phyloP scores from a whole-genome alignment of 2,888 invertebrate species.

The Malthinus flaveolus region DNA sequence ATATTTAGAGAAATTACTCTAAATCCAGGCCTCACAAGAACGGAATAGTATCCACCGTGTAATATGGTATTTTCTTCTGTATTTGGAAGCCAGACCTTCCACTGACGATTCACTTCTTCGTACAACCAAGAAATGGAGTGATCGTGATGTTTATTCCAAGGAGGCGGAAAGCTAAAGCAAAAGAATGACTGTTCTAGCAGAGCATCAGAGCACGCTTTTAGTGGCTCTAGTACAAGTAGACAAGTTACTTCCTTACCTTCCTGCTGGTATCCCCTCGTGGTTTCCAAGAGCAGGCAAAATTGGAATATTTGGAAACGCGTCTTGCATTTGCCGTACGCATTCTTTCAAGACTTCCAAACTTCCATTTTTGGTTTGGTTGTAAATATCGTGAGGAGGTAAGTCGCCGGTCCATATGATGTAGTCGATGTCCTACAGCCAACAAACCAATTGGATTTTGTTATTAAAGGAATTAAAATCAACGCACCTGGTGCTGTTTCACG shows the following conservation, averaged over 20 bases:
- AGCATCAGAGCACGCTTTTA: not conserved
- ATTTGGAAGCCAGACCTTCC: slow-evolving; percentile 88
- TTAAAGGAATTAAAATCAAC: slow-evolving; percentile 33
- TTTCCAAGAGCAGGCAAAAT: slow-evolving; percentile 95
- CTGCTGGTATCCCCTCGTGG: slow-evolving; percentile 95
- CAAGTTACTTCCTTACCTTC: slow-evolving; percentile 66
- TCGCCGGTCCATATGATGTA: slow-evolving; percentile 97
- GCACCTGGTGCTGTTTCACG: slow-evolving; percentile 77
- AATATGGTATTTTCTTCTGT: slow-evolving; percentile 81
- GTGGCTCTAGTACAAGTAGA: not conserved
- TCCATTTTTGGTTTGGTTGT: slow-evolving; percentile 87
- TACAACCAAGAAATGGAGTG: slow-evolving; percentile 90
- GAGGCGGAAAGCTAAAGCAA: slow-evolving; percentile 79
- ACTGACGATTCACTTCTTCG: slow-evolving; percentile 81
- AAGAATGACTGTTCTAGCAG: too few species aligned
- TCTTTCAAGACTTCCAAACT: slow-evolving; percentile 82
- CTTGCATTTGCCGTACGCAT: slow-evolving; percentile 78
- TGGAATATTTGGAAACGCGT: slow-evolving; percentile 85
- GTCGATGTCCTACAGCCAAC: slow-evolving; percentile 75
- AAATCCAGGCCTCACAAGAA: slow-evolving; percentile 85
- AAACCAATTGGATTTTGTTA: not conserved
- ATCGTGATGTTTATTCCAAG: slow-evolving; percentile 78
- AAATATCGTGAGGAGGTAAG: slow-evolving; percentile 92
- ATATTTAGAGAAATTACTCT: slow-evolving; percentile 90
- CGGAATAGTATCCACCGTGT: slow-evolving; percentile 89